A percentile compares a stretch with the other conserved stretches of the same genome.
Conservation (phyloP, 2,797 vertebrate species). For the Poeciliopsis presidionis region DNA sequence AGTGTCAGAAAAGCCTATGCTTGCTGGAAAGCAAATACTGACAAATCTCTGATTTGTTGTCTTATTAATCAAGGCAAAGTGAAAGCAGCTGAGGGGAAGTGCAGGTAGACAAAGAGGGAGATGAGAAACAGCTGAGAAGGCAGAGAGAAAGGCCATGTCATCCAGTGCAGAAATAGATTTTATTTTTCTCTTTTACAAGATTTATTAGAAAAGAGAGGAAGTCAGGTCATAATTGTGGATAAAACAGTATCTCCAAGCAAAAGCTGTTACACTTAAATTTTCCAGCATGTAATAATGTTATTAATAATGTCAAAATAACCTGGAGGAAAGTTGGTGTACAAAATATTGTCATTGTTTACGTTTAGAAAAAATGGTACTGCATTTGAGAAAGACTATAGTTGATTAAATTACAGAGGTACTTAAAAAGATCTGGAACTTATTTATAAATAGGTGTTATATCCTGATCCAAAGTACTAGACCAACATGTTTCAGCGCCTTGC, state of each 20-base stretch:
- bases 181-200: too few species aligned
- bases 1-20: too few species aligned
- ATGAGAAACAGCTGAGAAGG: too few species aligned
- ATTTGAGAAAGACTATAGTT: background rate
- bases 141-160: too few species aligned
- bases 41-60: too few species aligned
- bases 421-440: background rate
- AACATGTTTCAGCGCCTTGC: background rate
- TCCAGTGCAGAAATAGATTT: too few species aligned
- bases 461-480: background rate
- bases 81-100: too few species aligned
- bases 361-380: background rate
- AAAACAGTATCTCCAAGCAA: background rate
- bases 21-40: too few species aligned
- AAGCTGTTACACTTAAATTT: background rate
- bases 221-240: background rate
- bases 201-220: too few species aligned
- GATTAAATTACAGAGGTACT: background rate
- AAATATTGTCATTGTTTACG: background rate
- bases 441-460: background rate
- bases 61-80: too few species aligned
- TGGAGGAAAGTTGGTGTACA: background rate
- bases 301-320: background rate
- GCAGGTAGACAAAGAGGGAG: too few species aligned
- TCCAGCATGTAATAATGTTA: background rate